These are phyloP conservation scores for Martes martes DNA, from an alignment of 2,113 vertebrate species.

Conservation along the genomic window DNA sequence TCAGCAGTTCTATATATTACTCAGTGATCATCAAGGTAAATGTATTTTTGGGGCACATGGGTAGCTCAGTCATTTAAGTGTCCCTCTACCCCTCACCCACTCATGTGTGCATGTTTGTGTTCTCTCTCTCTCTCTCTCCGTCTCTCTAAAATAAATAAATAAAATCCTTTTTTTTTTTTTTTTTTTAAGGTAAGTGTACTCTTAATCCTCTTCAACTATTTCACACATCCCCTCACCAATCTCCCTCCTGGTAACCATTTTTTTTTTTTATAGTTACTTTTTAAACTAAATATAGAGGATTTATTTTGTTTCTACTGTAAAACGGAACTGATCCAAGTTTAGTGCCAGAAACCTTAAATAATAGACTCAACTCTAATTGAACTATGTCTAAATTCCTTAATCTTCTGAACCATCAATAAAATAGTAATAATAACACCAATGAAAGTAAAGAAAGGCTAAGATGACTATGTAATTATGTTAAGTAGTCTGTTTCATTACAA, in stretches of 20 bases:
- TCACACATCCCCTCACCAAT: background rate
- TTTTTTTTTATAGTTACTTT: background rate
- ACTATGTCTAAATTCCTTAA: background rate
- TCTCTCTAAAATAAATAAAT: background rate
- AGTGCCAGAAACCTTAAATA: background rate
- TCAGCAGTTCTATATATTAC: background rate
- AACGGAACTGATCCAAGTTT: background rate
- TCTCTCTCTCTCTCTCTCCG: background rate
- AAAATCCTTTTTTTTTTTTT: background rate
- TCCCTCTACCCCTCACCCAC: background rate
- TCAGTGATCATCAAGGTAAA: background rate
- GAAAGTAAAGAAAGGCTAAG: background rate
- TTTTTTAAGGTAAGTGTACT: background rate
- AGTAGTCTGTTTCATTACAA: background rate
- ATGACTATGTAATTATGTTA: background rate
- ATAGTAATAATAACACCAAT: background rate
- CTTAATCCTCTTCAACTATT: background rate
- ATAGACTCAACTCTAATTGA: background rate
- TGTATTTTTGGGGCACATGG: background rate
- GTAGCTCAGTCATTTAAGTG: background rate
- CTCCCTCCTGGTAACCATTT: background rate
- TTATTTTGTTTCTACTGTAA: background rate
- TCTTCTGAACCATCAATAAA: background rate
- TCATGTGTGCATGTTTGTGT: background rate
- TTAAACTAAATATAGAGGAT: background rate